Conservation (phyloP, 2,888 invertebrate species). For the Drosophila rellima region DNA sequence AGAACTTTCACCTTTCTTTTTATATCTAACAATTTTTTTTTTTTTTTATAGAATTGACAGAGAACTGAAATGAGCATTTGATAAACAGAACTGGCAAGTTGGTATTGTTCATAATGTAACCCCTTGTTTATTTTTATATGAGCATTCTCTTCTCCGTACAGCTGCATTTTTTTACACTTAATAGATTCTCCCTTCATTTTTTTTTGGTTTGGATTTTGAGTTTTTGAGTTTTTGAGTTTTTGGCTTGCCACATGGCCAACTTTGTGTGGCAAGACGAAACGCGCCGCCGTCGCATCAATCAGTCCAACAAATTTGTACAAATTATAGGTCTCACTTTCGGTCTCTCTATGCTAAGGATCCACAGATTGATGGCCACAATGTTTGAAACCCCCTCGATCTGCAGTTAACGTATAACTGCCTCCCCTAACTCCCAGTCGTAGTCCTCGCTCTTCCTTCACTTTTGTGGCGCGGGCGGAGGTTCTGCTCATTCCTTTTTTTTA, state of each 20-base stretch:
- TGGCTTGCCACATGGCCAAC: slow-evolving; percentile 64
- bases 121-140: slow-evolving; percentile 1
- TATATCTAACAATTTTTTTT: not conserved
- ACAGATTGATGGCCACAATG: slow-evolving; percentile 63
- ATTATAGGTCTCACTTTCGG: slow-evolving; percentile 71
- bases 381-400: slow-evolving; percentile 1
- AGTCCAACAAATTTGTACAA: slow-evolving; percentile 78
- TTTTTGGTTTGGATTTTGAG: not conserved
- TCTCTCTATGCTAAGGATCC: slow-evolving; percentile 50
- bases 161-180: slow-evolving; percentile 50
- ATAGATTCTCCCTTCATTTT: slow-evolving; percentile 22
- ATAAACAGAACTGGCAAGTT: slow-evolving; percentile 49
- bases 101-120: slow-evolving; percentile 31
- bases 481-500: not conserved
- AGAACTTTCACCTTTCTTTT: slow-evolving; percentile 77
- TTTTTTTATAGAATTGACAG: not conserved
- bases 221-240: slow-evolving; percentile 43
- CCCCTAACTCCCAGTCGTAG: not conserved
- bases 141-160: slow-evolving; percentile 33
- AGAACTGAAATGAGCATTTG: slow-evolving; percentile 56
- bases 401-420: not conserved
- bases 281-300: slow-evolving; percentile 79
- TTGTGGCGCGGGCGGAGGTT: slow-evolving; percentile 3
- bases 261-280: slow-evolving; percentile 62
- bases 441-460: not conserved